Evolutionary conservation across 2,888 invertebrate species (phyloP).

Genomic region (Argyresthia goedartella): DNA sequence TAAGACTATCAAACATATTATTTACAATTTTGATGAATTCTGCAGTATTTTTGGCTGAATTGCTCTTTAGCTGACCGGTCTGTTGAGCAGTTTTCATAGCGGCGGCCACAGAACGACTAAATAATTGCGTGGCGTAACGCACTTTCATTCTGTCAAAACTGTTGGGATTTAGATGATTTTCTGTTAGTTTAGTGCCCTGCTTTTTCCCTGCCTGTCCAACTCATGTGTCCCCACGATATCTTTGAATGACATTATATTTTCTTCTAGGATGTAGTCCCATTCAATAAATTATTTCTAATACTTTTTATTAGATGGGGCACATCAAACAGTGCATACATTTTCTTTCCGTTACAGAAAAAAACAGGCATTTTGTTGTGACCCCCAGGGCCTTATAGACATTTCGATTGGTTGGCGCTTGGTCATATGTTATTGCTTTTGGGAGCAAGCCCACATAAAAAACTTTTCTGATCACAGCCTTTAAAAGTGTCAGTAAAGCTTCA

Average conservation of each 20-base stretch:
- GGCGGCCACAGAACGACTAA: background rate
- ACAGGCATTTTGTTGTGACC: background rate
- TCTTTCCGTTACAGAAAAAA: conserved; percentile 3
- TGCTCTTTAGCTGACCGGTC: background rate
- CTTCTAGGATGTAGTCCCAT: conserved; percentile 7
- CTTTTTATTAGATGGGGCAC: conserved; percentile 13
- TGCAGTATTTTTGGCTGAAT: background rate
- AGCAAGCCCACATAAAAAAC: conserved; percentile 11
- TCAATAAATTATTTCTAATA: conserved; percentile 11
- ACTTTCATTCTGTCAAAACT: conserved; percentile 1
- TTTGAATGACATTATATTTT: conserved; percentile 10
- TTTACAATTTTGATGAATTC: background rate
- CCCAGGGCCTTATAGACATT: conserved; percentile 7
- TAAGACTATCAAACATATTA: background rate
- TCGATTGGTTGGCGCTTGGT: conserved; percentile 12
- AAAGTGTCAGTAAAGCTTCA: background rate
- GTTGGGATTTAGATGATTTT: background rate
- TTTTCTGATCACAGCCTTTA: conserved; percentile 5
- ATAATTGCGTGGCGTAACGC: background rate
- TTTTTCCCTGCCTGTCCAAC: background rate
- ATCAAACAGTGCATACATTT: conserved; percentile 5
- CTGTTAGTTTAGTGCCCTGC: background rate
- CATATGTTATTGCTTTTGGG: conserved; percentile 12
- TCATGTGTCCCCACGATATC: conserved; percentile 4
- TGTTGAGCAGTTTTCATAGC: background rate